Conservation (phyloP, 1,140 invertebrate species). For the Euura lappo region DNA sequence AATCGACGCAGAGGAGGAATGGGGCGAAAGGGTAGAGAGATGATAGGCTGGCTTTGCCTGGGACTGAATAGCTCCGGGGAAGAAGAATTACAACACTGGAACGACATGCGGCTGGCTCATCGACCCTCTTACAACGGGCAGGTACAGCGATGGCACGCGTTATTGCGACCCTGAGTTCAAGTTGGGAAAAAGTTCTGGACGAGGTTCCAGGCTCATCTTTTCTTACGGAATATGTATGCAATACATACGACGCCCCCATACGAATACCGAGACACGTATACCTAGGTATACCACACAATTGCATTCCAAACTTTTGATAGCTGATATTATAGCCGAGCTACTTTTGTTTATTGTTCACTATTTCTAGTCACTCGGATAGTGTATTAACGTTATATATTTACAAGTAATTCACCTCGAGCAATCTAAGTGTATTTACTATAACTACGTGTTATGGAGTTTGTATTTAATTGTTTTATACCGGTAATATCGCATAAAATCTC, state of each 20-base stretch:
- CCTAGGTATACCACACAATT: too few relatives aligned
- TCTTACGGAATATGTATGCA: too few relatives aligned
- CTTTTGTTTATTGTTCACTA: too few relatives aligned
- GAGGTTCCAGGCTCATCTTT: too few relatives aligned
- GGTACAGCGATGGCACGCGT: conserved; percentile 57
- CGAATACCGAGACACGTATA: too few relatives aligned
- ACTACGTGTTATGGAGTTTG: neutral
- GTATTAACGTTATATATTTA: neutral
- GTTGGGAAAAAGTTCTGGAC: too few relatives aligned
- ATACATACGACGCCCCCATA: too few relatives aligned
- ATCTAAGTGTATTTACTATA: neutral
- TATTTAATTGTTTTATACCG: neutral
- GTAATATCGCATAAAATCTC: neutral
- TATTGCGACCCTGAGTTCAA: conserved; percentile 50
- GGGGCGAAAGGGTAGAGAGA: conserved; percentile 85
- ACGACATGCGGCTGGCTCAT: conserved; percentile 77
- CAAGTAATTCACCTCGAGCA: neutral
- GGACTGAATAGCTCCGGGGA: conserved; percentile 90
- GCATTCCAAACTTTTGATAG: neutral
- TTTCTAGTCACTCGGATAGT: too few relatives aligned
- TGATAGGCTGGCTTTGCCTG: conserved; percentile 95
- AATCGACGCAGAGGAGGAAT: conserved; percentile 82
- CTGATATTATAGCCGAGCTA: neutral
- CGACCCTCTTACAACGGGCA: conserved; percentile 42
- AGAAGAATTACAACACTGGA: conserved; percentile 93